phyloP scores from a whole-genome alignment of 2,113 vertebrate genomes.

The Nannospalax galili region DNA sequence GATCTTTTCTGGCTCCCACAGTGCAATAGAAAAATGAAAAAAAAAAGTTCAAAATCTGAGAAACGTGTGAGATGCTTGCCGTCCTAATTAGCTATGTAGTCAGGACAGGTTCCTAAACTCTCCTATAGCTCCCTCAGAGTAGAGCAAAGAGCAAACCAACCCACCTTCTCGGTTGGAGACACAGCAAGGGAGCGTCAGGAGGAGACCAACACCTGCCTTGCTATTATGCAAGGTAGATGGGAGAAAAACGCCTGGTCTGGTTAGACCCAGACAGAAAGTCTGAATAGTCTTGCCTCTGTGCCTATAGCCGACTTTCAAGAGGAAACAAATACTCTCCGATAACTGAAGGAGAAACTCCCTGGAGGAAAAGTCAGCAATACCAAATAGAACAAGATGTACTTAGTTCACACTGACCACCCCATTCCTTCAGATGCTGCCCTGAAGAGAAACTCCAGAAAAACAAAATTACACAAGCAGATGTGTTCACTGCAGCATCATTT shows the following conservation, averaged over 20 bases:
- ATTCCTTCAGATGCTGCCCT: background rate
- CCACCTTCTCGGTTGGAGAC: background rate
- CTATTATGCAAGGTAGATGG: background rate
- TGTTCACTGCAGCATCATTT: too few relatives aligned
- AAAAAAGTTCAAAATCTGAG: too few relatives aligned
- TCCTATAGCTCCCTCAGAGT: background rate
- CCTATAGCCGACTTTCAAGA: background rate
- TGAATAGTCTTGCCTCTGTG: background rate
- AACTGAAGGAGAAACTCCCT: background rate
- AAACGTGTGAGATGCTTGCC: background rate
- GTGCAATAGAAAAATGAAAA: background rate
- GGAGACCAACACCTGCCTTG: too few relatives aligned
- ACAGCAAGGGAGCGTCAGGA: too few relatives aligned
- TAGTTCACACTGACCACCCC: background rate
- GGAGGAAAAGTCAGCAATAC: background rate
- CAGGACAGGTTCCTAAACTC: background rate
- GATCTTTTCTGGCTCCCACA: background rate
- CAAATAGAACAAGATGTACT: rapidly evolving
- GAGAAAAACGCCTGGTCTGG: background rate
- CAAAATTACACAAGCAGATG: rapidly evolving
- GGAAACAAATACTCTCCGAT: background rate
- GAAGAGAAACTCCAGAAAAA: background rate
- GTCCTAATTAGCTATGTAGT: background rate
- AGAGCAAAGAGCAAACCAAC: too few relatives aligned
- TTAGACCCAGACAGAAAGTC: background rate